Evolutionary conservation across 2,888 invertebrate genomes (phyloP).

Genomic region (Ennomos fuscantarius): DNA sequence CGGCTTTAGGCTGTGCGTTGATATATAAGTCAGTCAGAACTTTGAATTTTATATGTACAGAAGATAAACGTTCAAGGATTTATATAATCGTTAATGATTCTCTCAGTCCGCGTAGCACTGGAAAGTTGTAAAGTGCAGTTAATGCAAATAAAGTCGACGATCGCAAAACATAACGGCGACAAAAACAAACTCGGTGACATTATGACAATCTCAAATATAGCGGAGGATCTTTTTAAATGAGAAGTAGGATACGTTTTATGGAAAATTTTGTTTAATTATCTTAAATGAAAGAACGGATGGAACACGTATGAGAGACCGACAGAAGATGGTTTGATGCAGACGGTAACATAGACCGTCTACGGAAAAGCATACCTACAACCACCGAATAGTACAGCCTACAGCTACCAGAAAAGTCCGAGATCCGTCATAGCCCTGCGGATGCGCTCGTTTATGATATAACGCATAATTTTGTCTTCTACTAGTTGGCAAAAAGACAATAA

Average conservation of each 20-base stretch:
- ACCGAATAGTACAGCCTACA: no score
- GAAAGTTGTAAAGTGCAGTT: constrained; percentile 23
- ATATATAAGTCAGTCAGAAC: no score
- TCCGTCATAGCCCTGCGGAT: constrained; percentile 36
- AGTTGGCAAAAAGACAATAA: constrained; percentile 37
- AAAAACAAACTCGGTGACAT: constrained; percentile 39
- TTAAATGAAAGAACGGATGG: no score
- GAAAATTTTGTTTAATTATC: no score
- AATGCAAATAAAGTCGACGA: constrained; percentile 26
- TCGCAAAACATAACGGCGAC: constrained; percentile 24
- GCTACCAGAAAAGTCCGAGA: constrained; percentile 41
- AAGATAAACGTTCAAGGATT: no score
- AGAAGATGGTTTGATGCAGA: no score
- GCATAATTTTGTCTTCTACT: constrained; percentile 33
- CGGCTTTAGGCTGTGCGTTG: no score
- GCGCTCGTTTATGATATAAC: constrained; percentile 43
- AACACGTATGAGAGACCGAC: no score
- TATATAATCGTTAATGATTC: not conserved
- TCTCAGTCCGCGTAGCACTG: not conserved
- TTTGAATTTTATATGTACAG: no score
- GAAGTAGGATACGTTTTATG: not conserved
- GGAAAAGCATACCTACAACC: not conserved
- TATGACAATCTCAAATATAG: constrained; percentile 43
- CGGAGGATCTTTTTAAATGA: constrained; percentile 37
- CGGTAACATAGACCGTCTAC: no score